Percentiles rank a stretch among this genome's conserved stretches.
Evolutionary conservation across 23 tunicate genomes (phyloP).

Genomic region (Oikopleura dioica): DNA sequence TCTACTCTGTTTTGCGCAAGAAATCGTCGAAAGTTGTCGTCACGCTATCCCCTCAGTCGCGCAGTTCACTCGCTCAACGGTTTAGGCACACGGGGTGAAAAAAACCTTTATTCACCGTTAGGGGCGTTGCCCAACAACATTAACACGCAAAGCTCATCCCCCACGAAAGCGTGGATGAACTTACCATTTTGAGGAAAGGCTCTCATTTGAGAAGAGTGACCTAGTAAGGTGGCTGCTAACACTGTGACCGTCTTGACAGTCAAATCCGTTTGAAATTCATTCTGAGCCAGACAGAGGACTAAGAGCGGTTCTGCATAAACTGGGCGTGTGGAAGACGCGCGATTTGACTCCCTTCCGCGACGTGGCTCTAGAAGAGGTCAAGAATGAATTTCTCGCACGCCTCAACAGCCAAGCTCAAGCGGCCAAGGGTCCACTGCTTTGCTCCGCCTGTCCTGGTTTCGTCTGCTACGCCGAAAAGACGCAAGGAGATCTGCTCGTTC

Average conservation of each 20-base stretch:
- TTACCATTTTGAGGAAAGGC: not conserved
- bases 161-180: no score
- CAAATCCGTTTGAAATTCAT: not conserved
- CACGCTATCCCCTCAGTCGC: constrained; percentile 57
- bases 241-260: not conserved
- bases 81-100: not conserved
- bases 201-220: not conserved
- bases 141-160: not conserved
- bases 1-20: not conserved
- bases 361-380: constrained; percentile 17
- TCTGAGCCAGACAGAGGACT: not conserved
- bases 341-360: constrained; percentile 4
- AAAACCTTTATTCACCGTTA: not conserved
- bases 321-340: not conserved
- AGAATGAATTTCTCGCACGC: constrained; percentile 39
- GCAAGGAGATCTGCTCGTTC: constrained; percentile 58
- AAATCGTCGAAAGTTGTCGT: constrained; percentile 24
- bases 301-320: not conserved
- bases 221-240: not conserved
- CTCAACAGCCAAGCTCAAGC: constrained; percentile 15
- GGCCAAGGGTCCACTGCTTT: constrained; percentile 30
- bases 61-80: constrained; percentile 42
- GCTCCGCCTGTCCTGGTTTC: constrained; percentile 96
- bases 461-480: constrained; percentile 98
- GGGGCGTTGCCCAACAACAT: not conserved